Base-by-base conservation (phyloP, 2,113 vertebrate species). In the Oxyruncus cristatus region DNA sequence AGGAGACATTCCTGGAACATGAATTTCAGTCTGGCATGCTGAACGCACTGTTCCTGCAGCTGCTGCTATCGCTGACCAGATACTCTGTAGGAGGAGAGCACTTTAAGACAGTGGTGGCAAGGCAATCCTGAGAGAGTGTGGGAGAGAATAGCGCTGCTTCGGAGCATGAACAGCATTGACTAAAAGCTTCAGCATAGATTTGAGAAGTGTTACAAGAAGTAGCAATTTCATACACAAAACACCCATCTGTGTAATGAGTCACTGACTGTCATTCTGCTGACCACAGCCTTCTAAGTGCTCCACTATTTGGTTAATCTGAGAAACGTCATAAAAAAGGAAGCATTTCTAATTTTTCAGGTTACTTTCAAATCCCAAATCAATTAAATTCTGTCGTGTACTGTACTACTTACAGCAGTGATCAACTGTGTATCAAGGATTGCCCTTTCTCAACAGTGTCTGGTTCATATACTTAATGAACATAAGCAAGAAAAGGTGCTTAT, bases 1-100 rank as follows among this genome's bases (percentile, higher is more conserved):
- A 94, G 92, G 94, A 97, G 92, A 96, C 97, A 97, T 97, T 97
- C 97, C 96, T 96, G 92, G 95, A 96, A 90, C 95, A 86, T 95
- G 97, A 97, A 96, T 96, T 97, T 93, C 85, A 86, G 95, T 97
- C 95, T 97, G 97, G 94, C 93, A 93, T 27, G 91, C 74, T 78
- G 91, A 90, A 95, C 49, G 2, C 18, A 26, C 79, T 95, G 93
- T 92, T 97, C 89, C 86, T 49, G 92, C 95, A 96, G 90, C 92
- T 97, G 95, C 90, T 96, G 94, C 71, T 84, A 44, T 72, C 75
- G 65, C 93, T 94, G 95, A 97, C 94, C 85, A 94, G 88, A 95
- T 82, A 71, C 55, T 72, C 80, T 17, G 78, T 32, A 62, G 66
- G 73, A 92, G 66, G 49, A 81, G 74, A 91, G 37, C 67, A 39